Evolutionary conservation across 2,113 vertebrate species (phyloP).

Genomic region (Hoplias malabaricus): DNA sequence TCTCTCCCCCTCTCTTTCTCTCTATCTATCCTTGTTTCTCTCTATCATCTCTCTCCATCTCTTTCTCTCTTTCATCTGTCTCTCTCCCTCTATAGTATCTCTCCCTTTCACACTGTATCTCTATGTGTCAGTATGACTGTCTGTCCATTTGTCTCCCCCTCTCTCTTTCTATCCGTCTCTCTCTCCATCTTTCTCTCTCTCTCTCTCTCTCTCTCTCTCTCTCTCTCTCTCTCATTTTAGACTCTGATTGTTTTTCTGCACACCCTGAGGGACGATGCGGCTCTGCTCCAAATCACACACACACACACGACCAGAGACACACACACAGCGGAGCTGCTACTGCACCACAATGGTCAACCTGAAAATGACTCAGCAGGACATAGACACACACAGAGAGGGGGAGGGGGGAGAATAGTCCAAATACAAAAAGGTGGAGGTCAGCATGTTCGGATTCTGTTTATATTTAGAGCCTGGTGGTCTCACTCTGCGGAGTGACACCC

Average conservation of each 20-base stretch:
- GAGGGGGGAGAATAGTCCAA: no score
- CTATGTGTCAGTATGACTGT: background rate
- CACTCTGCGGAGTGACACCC: no score
- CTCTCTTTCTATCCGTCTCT: no score
- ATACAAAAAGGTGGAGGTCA: slow-evolving; percentile 35
- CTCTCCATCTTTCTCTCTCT: no score
- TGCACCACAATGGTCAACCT: slow-evolving; percentile 36
- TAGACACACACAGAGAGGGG: slow-evolving; percentile 12
- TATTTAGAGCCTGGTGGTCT: no score
- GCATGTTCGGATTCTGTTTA: slow-evolving; percentile 15
- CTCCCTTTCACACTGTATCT: no score
- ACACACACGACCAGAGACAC: slow-evolving; percentile 19
- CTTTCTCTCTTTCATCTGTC: no score
- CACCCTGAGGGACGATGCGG: slow-evolving; percentile 18
- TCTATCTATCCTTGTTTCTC: no score
- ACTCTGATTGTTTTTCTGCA: slow-evolving; percentile 38
- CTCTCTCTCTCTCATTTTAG: slow-evolving; percentile 45
- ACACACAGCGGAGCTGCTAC: background rate
- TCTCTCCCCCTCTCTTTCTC: no score
- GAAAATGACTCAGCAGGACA: slow-evolving; percentile 37
- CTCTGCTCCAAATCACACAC: slow-evolving; percentile 24
- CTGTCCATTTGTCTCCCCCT: background rate
- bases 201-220: no score
- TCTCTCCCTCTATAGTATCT: no score
- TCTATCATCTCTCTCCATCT: no score